Evolutionary conservation across 2,113 vertebrate species (phyloP).

Genomic region (Okapia johnstoni): DNA sequence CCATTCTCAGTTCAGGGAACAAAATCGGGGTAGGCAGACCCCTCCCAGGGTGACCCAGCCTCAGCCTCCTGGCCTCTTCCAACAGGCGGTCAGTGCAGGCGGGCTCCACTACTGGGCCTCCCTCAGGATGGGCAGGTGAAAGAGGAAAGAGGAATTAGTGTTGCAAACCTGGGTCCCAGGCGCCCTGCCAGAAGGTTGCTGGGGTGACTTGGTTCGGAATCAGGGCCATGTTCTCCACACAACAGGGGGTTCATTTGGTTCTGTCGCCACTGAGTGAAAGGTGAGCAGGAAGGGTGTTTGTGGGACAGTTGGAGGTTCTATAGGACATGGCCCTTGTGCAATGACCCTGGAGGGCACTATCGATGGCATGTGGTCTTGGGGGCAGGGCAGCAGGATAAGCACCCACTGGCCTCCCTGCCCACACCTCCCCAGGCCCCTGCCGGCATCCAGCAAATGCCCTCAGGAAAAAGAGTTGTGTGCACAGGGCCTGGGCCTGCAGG

Average conservation of each 20-base stretch:
- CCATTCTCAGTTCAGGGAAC: neutral
- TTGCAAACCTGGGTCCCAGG: neutral
- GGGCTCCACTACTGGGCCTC: neutral
- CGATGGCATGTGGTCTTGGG: neutral
- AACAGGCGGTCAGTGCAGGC: neutral
- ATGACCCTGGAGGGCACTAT: neutral
- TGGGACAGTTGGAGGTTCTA: neutral
- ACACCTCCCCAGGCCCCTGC: fast-evolving
- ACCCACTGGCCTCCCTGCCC: neutral
- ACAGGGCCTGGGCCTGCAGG: neutral
- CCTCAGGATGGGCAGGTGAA: neutral
- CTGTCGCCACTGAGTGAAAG: neutral
- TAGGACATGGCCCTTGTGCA: neutral
- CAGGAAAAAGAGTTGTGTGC: neutral
- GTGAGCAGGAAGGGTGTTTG: neutral
- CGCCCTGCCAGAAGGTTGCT: neutral
- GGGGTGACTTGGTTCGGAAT: neutral
- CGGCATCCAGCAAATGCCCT: neutral
- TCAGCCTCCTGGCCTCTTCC: neutral
- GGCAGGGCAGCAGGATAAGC: neutral
- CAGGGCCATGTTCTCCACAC: neutral
- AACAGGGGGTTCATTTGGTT: neutral
- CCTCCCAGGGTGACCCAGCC: neutral
- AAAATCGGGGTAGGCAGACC: neutral
- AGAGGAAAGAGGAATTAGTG: neutral